A percentile compares a stretch with the other conserved stretches of the same genome.
These are phyloP conservation scores for Aleiodes alternator DNA, from an alignment of 2,888 invertebrate species.

Conservation along the genomic window DNA sequence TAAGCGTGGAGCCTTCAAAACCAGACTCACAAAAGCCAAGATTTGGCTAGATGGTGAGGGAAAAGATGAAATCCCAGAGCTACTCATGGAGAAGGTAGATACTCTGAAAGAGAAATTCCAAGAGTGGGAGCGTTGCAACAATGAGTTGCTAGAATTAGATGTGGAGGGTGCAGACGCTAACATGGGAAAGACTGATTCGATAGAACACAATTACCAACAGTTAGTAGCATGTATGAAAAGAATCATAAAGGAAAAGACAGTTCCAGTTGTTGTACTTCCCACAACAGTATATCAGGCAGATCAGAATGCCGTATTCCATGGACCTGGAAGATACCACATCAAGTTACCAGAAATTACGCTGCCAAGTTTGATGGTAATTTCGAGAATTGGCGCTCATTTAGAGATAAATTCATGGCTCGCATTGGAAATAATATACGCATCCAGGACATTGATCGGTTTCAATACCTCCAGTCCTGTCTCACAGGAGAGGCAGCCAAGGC, in stretches of 20 bases:
- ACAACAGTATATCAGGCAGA: too few species aligned
- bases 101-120: background rate
- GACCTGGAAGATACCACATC: background rate
- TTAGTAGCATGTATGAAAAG: too few species aligned
- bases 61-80: background rate
- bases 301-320: too few species aligned
- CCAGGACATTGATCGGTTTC: background rate
- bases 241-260: too few species aligned
- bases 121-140: background rate
- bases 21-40: background rate
- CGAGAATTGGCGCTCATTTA: constrained; percentile 14
- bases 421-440: background rate
- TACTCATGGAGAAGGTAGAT: background rate
- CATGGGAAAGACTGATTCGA: background rate
- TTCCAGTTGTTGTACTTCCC: too few species aligned
- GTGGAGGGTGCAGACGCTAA: background rate
- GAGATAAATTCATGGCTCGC: constrained; percentile 7
- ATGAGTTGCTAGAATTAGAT: background rate
- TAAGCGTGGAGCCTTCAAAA: background rate
- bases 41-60: background rate
- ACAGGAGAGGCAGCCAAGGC: constrained; percentile 5
- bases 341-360: constrained; percentile 45
- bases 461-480: background rate
- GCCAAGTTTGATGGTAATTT: background rate
- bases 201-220: background rate